Evolutionary conservation across 2,888 invertebrate species (phyloP).

Genomic region (Dolomedes plantarius): DNA sequence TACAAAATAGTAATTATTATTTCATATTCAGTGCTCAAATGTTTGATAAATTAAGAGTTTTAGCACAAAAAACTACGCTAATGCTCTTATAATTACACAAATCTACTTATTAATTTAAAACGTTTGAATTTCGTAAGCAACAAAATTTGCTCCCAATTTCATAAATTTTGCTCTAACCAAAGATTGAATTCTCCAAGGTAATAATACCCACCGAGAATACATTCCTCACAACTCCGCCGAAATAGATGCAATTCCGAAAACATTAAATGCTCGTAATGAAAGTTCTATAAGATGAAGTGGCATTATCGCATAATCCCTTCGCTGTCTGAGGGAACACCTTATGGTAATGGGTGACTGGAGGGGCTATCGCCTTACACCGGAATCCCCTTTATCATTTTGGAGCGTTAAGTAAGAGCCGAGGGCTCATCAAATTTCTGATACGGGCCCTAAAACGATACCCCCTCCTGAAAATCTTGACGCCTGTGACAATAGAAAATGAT

Average conservation of each 20-base stretch:
- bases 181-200: too few relatives aligned
- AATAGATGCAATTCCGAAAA: background rate
- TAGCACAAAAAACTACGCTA: too few relatives aligned
- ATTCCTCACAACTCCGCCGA: too few relatives aligned
- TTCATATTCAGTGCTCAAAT: too few relatives aligned
- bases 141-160: too few relatives aligned
- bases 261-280: constrained; percentile 6
- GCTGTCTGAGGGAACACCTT: constrained; percentile 59
- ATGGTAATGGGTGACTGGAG: constrained; percentile 55
- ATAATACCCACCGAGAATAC: too few relatives aligned
- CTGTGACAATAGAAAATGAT: constrained; percentile 49
- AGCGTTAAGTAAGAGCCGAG: constrained; percentile 57
- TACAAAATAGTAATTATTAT: too few relatives aligned
- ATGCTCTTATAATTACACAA: too few relatives aligned
- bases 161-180: too few relatives aligned
- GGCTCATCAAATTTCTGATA: constrained; percentile 70
- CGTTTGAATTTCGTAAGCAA: too few relatives aligned
- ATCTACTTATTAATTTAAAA: too few relatives aligned
- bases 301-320: constrained; percentile 60
- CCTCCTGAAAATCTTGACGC: constrained; percentile 41
- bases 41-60: too few relatives aligned
- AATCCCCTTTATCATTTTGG: constrained; percentile 64
- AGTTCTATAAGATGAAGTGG: constrained; percentile 26
- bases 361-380: constrained; percentile 44
- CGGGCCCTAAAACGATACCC: constrained; percentile 50